Evolutionary conservation across 1,140 invertebrate species (phyloP).

Genomic region (Drosophila arawakana): DNA sequence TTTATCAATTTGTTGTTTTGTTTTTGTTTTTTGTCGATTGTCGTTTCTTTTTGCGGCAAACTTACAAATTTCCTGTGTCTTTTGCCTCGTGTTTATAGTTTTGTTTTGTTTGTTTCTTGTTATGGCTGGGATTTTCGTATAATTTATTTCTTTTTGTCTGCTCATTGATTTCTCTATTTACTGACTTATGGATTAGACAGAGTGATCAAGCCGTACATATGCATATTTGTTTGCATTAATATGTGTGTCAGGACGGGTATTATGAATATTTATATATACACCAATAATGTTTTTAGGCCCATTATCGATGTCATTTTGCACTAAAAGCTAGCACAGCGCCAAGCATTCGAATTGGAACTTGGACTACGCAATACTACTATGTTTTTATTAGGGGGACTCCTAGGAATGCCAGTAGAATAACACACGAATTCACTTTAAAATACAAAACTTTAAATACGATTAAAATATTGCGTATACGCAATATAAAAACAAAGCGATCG

Average conservation of each 20-base stretch:
- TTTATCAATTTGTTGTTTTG: conserved; percentile 5
- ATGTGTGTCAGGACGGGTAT: conserved; percentile 36
- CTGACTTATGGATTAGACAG: conserved; percentile 4
- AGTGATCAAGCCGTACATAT: conserved; percentile 12
- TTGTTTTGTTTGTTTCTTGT: conserved; percentile 33
- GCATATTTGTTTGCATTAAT: background rate
- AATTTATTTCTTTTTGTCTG: conserved; percentile 5
- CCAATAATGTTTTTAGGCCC: conserved; percentile 3
- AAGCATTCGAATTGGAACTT: background rate
- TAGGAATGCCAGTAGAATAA: background rate
- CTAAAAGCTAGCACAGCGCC: conserved; percentile 15
- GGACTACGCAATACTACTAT: background rate
- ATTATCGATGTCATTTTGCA: conserved; percentile 7
- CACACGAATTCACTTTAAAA: background rate
- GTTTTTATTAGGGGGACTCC: background rate
- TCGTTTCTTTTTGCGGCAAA: conserved; percentile 56
- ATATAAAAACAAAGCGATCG: too few species aligned
- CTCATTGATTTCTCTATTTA: background rate
- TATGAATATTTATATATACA: conserved; percentile 25
- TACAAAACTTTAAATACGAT: too few species aligned
- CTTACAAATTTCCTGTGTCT: conserved; percentile 22
- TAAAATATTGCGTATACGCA: too few species aligned
- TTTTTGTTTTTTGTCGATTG: conserved; percentile 47
- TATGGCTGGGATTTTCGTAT: conserved; percentile 23
- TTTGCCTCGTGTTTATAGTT: conserved; percentile 34